phyloP scores from a whole-genome alignment of 2,113 vertebrate genomes.

The Rhipidura dahli region DNA sequence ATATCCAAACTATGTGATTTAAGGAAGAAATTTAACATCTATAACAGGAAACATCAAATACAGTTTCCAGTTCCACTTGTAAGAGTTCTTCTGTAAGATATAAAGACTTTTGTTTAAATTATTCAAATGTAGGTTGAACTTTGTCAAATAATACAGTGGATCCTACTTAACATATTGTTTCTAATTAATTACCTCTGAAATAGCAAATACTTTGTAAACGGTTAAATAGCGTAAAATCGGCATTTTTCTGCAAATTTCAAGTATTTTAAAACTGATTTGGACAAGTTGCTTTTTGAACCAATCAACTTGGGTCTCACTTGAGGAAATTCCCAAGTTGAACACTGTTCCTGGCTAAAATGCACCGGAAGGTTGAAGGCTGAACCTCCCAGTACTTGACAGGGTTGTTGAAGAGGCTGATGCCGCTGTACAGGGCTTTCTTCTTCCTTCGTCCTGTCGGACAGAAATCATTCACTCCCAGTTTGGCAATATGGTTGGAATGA shows the following conservation, averaged over 20 bases:
- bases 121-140: conserved; percentile 32
- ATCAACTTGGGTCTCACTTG: conserved; percentile 63
- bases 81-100: not conserved
- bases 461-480: conserved; percentile 92
- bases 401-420: conserved; percentile 95
- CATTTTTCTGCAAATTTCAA: conserved; percentile 67
- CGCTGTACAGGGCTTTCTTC: conserved; percentile 89
- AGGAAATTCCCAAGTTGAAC: conserved; percentile 92
- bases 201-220: conserved; percentile 50
- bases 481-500: conserved; percentile 89
- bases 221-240: not conserved
- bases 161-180: not conserved
- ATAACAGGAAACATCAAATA: conserved; percentile 35
- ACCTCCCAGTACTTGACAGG: conserved; percentile 93
- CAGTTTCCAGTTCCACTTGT: conserved; percentile 51
- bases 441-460: conserved; percentile 76
- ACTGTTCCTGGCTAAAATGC: conserved; percentile 84
- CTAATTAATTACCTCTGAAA: conserved; percentile 4
- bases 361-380: conserved; percentile 90
- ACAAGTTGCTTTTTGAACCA: not conserved
- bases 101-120: conserved; percentile 61
- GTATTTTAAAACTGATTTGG: conserved; percentile 58
- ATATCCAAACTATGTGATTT: not conserved
- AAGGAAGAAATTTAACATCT: conserved; percentile 21
- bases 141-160: conserved; percentile 40